Evolutionary conservation across 2,113 vertebrate species (phyloP).

Genomic region (Chrysemys picta): DNA sequence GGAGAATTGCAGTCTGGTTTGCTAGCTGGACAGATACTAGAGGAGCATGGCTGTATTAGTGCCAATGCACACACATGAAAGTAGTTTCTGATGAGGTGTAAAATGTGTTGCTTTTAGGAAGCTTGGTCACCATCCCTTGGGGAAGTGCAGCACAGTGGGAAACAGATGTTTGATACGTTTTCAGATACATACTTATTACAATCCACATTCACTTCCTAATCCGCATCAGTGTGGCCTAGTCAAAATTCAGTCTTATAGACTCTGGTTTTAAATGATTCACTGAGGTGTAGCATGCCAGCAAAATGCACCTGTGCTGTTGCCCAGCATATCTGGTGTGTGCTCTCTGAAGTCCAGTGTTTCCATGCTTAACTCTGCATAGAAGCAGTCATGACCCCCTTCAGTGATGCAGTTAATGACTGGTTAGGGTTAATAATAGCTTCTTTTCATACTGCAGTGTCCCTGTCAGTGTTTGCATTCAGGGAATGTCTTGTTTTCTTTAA

Average conservation of each 20-base stretch:
- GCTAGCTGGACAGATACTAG: neutral
- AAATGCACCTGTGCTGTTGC: accelerated
- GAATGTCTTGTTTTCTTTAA: neutral
- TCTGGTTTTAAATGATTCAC: neutral
- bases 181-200: accelerated
- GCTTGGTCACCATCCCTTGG: accelerated
- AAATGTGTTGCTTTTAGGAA: neutral
- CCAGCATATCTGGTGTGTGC: accelerated
- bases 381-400: neutral
- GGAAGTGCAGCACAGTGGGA: accelerated
- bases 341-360: neutral
- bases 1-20: accelerated
- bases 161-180: neutral
- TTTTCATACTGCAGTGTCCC: neutral
- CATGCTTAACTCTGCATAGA: neutral
- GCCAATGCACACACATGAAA: too few relatives aligned
- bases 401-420: accelerated
- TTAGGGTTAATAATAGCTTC: neutral
- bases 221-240: neutral
- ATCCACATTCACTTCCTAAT: neutral
- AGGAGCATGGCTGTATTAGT: neutral
- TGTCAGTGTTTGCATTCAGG: neutral
- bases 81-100: neutral
- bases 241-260: neutral
- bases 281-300: neutral